Evolutionary conservation across 2,113 vertebrate genomes (phyloP).

Genomic region (Datnioides undecimradiatus): DNA sequence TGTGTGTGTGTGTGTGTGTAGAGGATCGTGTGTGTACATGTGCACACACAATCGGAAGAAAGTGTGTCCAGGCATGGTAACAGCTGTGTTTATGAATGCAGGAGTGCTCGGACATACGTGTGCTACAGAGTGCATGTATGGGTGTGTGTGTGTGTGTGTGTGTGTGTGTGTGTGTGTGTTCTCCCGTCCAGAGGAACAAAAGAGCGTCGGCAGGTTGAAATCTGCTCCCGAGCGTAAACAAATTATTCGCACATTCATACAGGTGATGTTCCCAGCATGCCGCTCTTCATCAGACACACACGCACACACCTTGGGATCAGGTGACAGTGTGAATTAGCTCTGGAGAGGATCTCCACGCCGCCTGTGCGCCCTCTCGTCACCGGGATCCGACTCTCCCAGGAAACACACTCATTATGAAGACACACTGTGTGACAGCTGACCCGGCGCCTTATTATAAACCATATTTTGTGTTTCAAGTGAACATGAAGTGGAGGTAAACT

Average conservation of each 20-base stretch:
- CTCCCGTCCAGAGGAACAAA: not conserved
- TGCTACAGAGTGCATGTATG: not conserved
- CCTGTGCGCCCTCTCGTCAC: not conserved
- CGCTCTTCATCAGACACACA: not conserved
- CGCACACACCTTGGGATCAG: not conserved
- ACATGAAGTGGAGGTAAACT: no score
- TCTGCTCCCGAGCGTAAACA: not conserved
- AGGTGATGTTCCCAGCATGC: not conserved
- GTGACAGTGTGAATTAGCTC: slow-evolving; percentile 10
- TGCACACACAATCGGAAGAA: not conserved
- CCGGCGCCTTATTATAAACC: not conserved
- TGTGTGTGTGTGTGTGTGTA: slow-evolving; percentile 32
- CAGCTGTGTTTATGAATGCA: not conserved
- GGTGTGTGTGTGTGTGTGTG: slow-evolving; percentile 18
- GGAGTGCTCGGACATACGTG: not conserved
- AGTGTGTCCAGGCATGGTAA: not conserved
- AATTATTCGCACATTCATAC: not conserved
- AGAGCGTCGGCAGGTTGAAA: not conserved
- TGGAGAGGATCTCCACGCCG: not conserved
- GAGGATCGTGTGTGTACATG: slow-evolving; percentile 5
- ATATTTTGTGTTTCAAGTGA: no score
- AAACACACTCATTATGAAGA: not conserved
- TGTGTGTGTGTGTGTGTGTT: slow-evolving; percentile 22
- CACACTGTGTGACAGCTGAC: not conserved
- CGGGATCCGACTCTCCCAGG: not conserved